Evolutionary conservation across 2,888 invertebrate genomes (phyloP).

Genomic region (Microplitis deprimator): DNA sequence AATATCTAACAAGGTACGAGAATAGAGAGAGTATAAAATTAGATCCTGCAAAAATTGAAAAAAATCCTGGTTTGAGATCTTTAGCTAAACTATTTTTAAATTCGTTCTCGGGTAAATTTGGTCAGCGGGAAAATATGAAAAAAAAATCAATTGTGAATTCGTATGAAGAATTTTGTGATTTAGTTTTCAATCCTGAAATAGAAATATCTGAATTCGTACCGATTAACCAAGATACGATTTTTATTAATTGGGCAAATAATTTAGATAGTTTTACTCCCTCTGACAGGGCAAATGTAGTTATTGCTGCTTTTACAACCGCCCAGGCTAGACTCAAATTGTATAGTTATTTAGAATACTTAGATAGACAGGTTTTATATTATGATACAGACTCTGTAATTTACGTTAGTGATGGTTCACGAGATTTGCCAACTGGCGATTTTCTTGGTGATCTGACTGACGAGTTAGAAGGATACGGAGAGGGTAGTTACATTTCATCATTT

Average conservation of each 20-base stretch:
- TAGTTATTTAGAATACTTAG: conserved; percentile 57
- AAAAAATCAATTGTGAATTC: conserved; percentile 25
- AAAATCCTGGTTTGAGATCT: conserved; percentile 53
- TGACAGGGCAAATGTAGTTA: conserved; percentile 53
- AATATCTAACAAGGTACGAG: conserved; percentile 36
- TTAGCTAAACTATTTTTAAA: conserved; percentile 56
- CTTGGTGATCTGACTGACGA: conserved; percentile 65
- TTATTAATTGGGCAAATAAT: conserved; percentile 50
- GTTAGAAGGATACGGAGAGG: conserved; percentile 51
- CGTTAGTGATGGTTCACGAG: conserved; percentile 31
- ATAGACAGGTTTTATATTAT: conserved; percentile 58
- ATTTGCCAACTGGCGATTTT: conserved; percentile 56
- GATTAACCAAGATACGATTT: conserved; percentile 46
- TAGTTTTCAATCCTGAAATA: conserved; percentile 45
- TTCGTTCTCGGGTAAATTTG: conserved; percentile 49
- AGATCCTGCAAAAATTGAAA: conserved; percentile 46
- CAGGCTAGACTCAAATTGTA: conserved; percentile 62
- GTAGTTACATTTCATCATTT: conserved; percentile 59
- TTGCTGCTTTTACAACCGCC: conserved; percentile 64
- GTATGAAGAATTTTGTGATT: conserved; percentile 24
- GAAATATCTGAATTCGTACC: conserved; percentile 43
- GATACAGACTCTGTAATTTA: conserved; percentile 58
- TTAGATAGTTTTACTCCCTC: conserved; percentile 45
- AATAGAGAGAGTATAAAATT: conserved; percentile 49
- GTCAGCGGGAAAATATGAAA: conserved; percentile 34